Conservation (phyloP, 35 echinoderm and acorn worm species). For the Ptychodera flava region DNA sequence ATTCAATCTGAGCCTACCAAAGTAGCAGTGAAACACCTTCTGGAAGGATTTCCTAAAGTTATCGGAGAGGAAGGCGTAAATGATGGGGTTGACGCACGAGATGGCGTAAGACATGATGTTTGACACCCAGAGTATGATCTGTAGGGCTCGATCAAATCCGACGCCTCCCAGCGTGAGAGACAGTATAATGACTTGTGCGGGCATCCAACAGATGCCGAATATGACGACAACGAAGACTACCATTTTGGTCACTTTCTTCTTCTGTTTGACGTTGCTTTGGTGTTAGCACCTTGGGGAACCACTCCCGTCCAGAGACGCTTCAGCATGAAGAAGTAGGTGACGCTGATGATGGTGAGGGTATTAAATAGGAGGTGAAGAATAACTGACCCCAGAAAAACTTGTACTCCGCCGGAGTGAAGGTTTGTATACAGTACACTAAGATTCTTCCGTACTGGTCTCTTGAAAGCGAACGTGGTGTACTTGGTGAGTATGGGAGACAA, state of each 20-base stretch:
- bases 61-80: neutral
- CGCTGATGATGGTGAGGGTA: constrained; percentile 33
- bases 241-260: neutral
- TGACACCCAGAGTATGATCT: neutral
- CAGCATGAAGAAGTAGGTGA: constrained; percentile 40
- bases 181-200: neutral
- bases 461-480: neutral
- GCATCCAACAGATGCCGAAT: neutral
- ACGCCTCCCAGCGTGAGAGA: neutral
- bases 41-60: neutral
- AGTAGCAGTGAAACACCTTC: neutral
- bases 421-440: neutral
- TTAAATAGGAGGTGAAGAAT: neutral
- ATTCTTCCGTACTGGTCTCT: neutral
- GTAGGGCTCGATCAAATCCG: neutral
- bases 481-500: neutral
- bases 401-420: neutral
- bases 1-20: neutral
- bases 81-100: neutral
- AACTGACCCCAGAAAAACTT: neutral
- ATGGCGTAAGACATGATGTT: neutral
- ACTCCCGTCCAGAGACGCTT: constrained; percentile 38
- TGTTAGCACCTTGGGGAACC: constrained; percentile 14
- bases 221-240: neutral
- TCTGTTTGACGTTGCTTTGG: neutral